A percentile compares a stretch with the other conserved stretches of the same genome.
These are phyloP conservation scores for Pristionchus mayeri DNA, from an alignment of 2,888 invertebrate genomes.

Conservation along the genomic window DNA sequence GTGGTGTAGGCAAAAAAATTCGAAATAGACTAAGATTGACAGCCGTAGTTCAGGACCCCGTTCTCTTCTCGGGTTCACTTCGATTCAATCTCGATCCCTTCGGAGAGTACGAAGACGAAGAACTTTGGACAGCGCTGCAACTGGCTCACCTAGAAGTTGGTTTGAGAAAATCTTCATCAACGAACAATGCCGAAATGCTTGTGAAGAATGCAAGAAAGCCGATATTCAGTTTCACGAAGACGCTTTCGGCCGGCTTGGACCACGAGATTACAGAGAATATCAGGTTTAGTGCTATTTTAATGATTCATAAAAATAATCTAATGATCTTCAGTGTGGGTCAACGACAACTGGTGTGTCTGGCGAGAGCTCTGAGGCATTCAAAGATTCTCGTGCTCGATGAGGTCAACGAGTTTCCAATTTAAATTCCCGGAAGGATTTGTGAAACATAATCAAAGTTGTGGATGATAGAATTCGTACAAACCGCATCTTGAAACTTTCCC, in stretches of 20 bases:
- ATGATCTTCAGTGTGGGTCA: not conserved
- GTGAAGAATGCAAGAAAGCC: too few relatives aligned
- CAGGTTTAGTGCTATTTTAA: conserved; percentile 56
- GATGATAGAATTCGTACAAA: too few relatives aligned
- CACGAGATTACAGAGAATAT: conserved; percentile 65
- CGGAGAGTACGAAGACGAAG: conserved; percentile 60
- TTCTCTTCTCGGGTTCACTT: conserved; percentile 71
- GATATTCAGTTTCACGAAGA: conserved; percentile 19
- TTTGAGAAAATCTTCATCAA: too few relatives aligned
- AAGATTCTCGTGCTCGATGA: conserved; percentile 32
- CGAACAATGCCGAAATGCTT: too few relatives aligned
- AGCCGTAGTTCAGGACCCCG: conserved; percentile 71
- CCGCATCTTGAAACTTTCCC: too few relatives aligned
- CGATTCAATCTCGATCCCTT: conserved; percentile 75
- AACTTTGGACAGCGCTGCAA: conserved; percentile 65
- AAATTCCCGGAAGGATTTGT: not conserved
- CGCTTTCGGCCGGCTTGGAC: conserved; percentile 56
- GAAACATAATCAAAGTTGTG: too few relatives aligned
- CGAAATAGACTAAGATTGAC: not conserved
- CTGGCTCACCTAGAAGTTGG: conserved; percentile 60
- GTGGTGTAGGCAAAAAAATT: not conserved
- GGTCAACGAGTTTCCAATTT: not conserved
- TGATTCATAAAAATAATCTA: too few relatives aligned
- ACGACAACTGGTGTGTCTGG: too few relatives aligned
- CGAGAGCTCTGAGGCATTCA: not conserved